Base-by-base conservation (phyloP, 1,140 invertebrate species). In the Atta texana region DNA sequence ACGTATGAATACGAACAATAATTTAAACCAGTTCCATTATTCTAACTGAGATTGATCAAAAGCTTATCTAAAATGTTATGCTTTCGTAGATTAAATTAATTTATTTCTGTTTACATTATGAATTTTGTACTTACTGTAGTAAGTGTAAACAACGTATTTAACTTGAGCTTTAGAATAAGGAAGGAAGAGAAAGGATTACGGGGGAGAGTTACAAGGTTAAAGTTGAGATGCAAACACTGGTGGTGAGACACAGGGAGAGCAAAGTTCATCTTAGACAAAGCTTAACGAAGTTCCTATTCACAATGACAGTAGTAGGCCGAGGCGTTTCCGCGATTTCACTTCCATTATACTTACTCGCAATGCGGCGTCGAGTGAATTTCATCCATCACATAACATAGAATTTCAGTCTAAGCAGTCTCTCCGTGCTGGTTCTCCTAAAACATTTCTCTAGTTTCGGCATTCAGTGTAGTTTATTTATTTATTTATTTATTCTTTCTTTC, bases 221-320 rank as follows among this genome's bases (percentile, higher is more conserved):
- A 68, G 63, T 68, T 66, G 55, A 61, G 39, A 53, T 28, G 61
- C 16, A 57, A 76, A 49, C 51, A 21, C 63, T 69, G 85, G 69
- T 34, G 69, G 76, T 68, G 77, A 81, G 90, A 84, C 71, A 8
- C 7, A 57, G 55, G 55, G 80, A 31, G 68, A 72, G 78, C 28
- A 61, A 88, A 72, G 87, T 80, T 89, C 34, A 75, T 12, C 87
- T 89, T 85, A 90, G 88, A 92, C 91, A 92, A 92, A 92, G 91
- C 89, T 88, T 92, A 92, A 92, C 89, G 91, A 92, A 92, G 91
- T 91, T 91, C 86, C 89, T 92, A 92, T 92, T 92, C 87, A 78
- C 44, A 89, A 77, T 77, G 88, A 92, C 91, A 90, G 91, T 92
- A 92, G 91, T 92, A 92, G 91, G 91, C 88, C 89, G 86, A 61